Percentiles rank a stretch among this genome's conserved stretches.
These are phyloP conservation scores for Odontothrips loti DNA, from an alignment of 2,888 invertebrate genomes.

Conservation along the genomic window DNA sequence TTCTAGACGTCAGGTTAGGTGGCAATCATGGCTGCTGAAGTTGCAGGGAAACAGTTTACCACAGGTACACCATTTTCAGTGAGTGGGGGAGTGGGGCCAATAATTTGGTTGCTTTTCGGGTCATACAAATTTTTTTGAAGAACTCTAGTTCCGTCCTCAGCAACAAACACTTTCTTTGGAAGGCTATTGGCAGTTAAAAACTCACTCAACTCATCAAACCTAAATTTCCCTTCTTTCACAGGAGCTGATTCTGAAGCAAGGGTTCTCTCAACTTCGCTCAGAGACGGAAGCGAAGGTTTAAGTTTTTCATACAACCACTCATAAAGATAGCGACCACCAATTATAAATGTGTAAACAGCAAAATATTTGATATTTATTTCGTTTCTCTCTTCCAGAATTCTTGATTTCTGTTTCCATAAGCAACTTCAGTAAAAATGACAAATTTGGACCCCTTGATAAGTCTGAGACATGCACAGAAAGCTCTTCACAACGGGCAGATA, in stretches of 20 bases:
- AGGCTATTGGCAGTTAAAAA: background rate
- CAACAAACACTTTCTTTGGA: no score
- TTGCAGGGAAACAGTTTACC: background rate
- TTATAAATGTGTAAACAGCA: background rate
- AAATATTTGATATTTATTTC: background rate
- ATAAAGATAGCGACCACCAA: background rate
- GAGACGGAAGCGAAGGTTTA: background rate
- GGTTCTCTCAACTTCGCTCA: background rate
- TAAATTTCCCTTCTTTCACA: background rate
- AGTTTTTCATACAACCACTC: background rate
- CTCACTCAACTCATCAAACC: background rate
- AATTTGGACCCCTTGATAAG: no score
- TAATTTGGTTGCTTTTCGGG: background rate
- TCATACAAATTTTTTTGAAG: background rate
- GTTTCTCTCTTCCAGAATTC: background rate
- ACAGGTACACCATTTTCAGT: slow-evolving; percentile 7
- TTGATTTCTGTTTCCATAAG: background rate
- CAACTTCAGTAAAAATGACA: background rate
- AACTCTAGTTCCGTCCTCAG: no score
- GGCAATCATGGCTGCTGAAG: background rate
- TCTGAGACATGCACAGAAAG: background rate
- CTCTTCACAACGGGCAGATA: background rate
- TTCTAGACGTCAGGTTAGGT: background rate
- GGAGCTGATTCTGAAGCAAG: background rate
- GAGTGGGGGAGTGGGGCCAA: background rate